A percentile compares a stretch with the other conserved stretches of the same genome.
These are phyloP conservation scores for Mus spicilegus DNA, from an alignment of 2,113 vertebrate species.

Conservation along the genomic window DNA sequence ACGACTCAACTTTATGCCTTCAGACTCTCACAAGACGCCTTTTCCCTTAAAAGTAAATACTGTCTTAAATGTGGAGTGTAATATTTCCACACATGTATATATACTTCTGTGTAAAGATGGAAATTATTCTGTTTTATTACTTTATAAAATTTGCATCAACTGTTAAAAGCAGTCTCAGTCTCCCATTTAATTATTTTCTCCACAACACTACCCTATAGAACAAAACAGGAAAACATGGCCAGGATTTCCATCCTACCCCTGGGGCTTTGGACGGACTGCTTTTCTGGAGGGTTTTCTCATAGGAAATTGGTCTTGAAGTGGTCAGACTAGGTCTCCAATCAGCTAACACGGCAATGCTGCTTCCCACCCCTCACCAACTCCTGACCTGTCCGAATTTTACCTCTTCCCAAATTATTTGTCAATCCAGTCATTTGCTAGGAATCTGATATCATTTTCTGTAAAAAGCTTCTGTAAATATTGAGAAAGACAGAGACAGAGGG, in stretches of 20 bases:
- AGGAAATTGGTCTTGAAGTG: not conserved
- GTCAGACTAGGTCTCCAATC: not conserved
- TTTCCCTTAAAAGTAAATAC: not conserved
- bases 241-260: too few species aligned
- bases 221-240: not conserved
- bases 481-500: not conserved
- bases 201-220: too few species aligned
- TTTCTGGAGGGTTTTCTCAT: not conserved
- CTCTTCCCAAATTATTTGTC: conserved; percentile 16
- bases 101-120: not conserved
- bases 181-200: not conserved
- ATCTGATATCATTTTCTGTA: conserved; percentile 14
- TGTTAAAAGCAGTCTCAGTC: not conserved
- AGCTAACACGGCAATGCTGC: not conserved
- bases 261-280: not conserved
- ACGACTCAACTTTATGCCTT: not conserved
- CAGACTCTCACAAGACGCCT: not conserved
- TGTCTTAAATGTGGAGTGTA: not conserved
- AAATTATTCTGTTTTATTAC: not conserved
- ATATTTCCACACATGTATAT: not conserved
- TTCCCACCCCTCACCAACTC: not conserved
- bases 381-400: not conserved
- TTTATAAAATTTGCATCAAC: not conserved
- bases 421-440: not conserved
- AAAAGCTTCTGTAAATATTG: conserved; percentile 24